Conservation (phyloP, 2,888 invertebrate genomes). For the Pasiphila rectangulata region DNA sequence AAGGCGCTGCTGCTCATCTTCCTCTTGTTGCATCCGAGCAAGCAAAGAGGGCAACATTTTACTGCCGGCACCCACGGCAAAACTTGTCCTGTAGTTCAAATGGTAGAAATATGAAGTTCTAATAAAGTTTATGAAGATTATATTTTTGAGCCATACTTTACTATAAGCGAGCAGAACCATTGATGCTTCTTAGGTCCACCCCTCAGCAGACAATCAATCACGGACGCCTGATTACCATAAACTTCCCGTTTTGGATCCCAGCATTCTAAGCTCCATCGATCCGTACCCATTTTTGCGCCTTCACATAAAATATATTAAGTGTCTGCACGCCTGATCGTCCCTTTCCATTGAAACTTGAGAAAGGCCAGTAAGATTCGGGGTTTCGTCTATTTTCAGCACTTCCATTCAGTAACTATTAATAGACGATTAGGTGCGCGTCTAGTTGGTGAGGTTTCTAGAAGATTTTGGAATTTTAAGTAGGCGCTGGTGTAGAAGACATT, state of each 20-base stretch:
- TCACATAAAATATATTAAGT: slow-evolving; percentile 60
- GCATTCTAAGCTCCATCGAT: slow-evolving; percentile 74
- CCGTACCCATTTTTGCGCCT: slow-evolving; percentile 67
- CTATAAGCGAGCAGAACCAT: slow-evolving; percentile 4
- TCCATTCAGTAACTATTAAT: slow-evolving; percentile 36
- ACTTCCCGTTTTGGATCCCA: slow-evolving; percentile 75
- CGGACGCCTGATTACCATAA: slow-evolving; percentile 76
- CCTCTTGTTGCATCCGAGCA: too few species aligned
- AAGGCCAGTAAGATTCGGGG: slow-evolving; percentile 65
- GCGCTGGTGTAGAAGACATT: too few species aligned
- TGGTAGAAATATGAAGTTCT: too few species aligned
- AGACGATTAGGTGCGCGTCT: slow-evolving; percentile 17
- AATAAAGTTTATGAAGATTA: not conserved
- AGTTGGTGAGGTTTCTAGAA: slow-evolving; percentile 2
- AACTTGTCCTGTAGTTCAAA: too few species aligned
- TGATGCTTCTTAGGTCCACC: slow-evolving; percentile 34
- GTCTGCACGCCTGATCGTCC: slow-evolving; percentile 50
- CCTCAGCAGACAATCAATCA: slow-evolving; percentile 74
- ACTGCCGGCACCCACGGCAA: too few species aligned
- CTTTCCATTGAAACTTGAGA: slow-evolving; percentile 73
- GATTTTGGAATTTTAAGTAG: slow-evolving; percentile 13
- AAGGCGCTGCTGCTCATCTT: too few species aligned
- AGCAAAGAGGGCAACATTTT: too few species aligned
- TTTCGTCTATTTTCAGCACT: slow-evolving; percentile 51
- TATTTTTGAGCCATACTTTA: slow-evolving; percentile 1